Base-by-base conservation (phyloP, 2,113 vertebrate species). In the Sporophila hypoxantha region DNA sequence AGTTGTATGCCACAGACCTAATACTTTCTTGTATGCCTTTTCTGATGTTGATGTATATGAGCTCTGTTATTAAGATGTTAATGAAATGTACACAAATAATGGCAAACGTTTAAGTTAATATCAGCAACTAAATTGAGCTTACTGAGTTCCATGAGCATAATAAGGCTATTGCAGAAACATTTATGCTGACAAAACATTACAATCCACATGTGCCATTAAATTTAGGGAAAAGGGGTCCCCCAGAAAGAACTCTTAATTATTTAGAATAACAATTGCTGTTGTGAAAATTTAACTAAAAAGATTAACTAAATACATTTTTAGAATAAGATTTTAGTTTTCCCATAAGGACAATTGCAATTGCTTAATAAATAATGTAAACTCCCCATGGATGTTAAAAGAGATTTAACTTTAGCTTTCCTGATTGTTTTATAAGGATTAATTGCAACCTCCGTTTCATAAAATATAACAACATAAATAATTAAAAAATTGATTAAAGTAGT, bases 401-500 rank as follows among this genome's bases (percentile, higher is more conserved):
- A n/a, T 84, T 87, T 74, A 16, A 44, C 6, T 76, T 68, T 42
- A 76, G 6, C 2, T 69, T 53, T 66, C 66, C 11, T 46, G 30
- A 39, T 36, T 46, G 12, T 49, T 86, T 93, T 62, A 49, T 9
- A 57, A 46, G 8, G 19, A 75, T 34, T 27, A 66, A 52, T 53
- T 61, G 1, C 8, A 50, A 82, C 76, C 6, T 78, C 7, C 1
- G 34, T 75, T 78, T 66, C 14, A 39, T 34, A 41, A 82, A 71
- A 17, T n/a, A 22, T 19, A 82, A 12, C 6, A 20, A 32, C 3
- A 14, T 34, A 47, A 56, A 34, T 61, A 32, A 46, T 55, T 50
- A 3, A 1, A 18, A 59, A 62, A 52, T 14, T 4, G 0, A 2
- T n/a, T 76, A 39, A 53, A 65, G 2, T 29, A 36, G 8, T 1